Base-by-base conservation (phyloP, 2,888 invertebrate genomes). In the Eupithecia abbreviata region DNA sequence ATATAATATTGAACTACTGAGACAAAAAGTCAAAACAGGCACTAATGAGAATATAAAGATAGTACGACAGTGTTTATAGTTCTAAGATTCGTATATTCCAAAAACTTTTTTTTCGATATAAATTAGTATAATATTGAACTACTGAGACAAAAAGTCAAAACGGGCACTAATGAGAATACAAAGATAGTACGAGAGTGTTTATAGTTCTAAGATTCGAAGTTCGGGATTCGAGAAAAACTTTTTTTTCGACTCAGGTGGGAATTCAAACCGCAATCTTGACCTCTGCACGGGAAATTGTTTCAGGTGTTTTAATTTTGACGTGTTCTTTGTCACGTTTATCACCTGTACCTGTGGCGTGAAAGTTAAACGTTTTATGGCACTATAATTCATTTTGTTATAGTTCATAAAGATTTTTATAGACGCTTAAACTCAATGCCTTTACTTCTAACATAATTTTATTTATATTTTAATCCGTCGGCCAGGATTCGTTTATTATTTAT, bases 351-450 rank as follows among this genome's bases (percentile, higher is more conserved):
- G 62, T 62, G 77, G 68, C 75, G 65, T 71, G 62, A 78, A 72
- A 43, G 72, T 75, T 71, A 78, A 78, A 78, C 71, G 75, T 78
- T 75, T 75, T 75, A 78, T 75, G 45, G 30, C 47, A 43, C 68
- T 71, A 75, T 78, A 78, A 71, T 62, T 75, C 75, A 75, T 70
- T 75, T 71, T 72, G 43, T 72, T 74, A 77, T 71, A 71, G 71
- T 77, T 77, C 72, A 70, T 77, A 75, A 75, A 75, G 70, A 78
- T 75, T 71, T 77, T 75, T 76, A 80, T 76, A 30, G 62, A 30
- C 30, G 62, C 30, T 62, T 30, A 1, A 62, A 18, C 30, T 15
- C 0, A 62, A 62, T 62, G 30, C 62, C 18, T 62, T 62, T 30
- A 1, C 10, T 62, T 62, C 18, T 62, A 18, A 62, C 30, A 62